Conservation (phyloP, 1,140 invertebrate genomes). For the Dendrolimus punctatus region DNA sequence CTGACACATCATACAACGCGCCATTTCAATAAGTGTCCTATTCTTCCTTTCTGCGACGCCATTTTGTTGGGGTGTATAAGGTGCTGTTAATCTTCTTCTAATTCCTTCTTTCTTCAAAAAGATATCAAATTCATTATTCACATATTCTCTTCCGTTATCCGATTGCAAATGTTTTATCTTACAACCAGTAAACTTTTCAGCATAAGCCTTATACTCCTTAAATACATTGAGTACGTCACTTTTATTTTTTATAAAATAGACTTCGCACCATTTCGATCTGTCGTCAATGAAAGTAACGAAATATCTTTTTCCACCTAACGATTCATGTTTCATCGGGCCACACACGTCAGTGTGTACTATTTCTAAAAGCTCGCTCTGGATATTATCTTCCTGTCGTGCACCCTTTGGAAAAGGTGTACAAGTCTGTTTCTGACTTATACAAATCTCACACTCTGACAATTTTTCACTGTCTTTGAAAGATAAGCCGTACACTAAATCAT, state of each 20-base stretch:
- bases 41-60: constrained; percentile 15
- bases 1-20: constrained; percentile 18
- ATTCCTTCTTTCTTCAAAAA: constrained; percentile 16
- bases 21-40: constrained; percentile 20
- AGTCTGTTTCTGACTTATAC: constrained; percentile 14
- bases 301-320: constrained; percentile 18
- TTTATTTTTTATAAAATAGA: constrained; percentile 18
- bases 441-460: constrained; percentile 20
- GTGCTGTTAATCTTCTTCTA: constrained; percentile 12
- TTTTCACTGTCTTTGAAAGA: constrained; percentile 19
- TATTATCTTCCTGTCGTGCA: constrained; percentile 1
- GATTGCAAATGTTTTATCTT: constrained; percentile 19
- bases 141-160: constrained; percentile 21
- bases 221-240: constrained; percentile 17
- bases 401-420: constrained; percentile 14
- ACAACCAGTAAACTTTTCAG: constrained; percentile 16
- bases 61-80: constrained; percentile 16
- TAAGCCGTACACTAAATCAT: constrained; percentile 11
- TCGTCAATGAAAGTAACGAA: constrained; percentile 26
- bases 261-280: constrained; percentile 18
- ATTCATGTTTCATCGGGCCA: constrained; percentile 18
- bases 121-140: constrained; percentile 18
- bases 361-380: constrained; percentile 10
- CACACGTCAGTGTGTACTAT: constrained; percentile 20
- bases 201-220: constrained; percentile 19